Evolutionary conservation across 2,888 invertebrate genomes (phyloP).

Genomic region (Meganola albula): DNA sequence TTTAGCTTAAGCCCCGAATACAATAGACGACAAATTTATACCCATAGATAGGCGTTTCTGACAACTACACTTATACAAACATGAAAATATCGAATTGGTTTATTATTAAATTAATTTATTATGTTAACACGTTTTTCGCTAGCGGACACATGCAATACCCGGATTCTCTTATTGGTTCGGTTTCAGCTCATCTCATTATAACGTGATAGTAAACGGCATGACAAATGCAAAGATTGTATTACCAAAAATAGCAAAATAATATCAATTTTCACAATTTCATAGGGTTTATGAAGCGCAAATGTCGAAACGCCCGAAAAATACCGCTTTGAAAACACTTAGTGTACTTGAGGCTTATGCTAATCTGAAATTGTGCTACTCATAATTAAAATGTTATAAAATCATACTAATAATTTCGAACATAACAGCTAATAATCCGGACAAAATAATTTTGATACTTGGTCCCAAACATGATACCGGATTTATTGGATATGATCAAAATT

Average conservation of each 20-base stretch:
- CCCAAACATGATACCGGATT: constrained; percentile 34
- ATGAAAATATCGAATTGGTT: neutral
- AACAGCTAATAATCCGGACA: constrained; percentile 10
- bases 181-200: no score
- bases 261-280: neutral
- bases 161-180: no score
- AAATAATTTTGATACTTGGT: constrained; percentile 39
- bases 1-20: neutral
- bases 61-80: neutral
- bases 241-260: neutral
- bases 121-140: neutral
- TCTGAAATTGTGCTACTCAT: no score
- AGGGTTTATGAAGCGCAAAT: neutral
- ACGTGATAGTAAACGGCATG: neutral
- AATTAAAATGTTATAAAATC: constrained; percentile 15
- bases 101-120: neutral
- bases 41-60: no score
- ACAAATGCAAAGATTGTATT: neutral
- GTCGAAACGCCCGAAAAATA: neutral
- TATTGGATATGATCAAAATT: constrained; percentile 8
- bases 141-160: no score
- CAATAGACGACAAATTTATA: neutral
- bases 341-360: no score
- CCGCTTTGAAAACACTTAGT: no score
- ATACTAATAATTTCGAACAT: constrained; percentile 9